Evolutionary conservation across 2,888 invertebrate species (phyloP).

Genomic region (Drosophila paranaensis): DNA sequence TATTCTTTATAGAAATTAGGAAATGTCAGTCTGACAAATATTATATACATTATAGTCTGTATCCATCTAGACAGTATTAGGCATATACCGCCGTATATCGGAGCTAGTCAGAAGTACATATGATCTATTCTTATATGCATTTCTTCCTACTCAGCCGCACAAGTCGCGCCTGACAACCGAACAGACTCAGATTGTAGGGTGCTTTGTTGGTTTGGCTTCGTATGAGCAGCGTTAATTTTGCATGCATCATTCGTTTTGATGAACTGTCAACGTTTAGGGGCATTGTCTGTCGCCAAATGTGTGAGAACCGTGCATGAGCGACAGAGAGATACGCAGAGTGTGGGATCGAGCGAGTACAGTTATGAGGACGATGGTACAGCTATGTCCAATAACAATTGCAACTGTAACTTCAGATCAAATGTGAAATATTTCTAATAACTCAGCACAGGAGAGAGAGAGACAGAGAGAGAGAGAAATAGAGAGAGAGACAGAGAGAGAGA

Average conservation of each 20-base stretch:
- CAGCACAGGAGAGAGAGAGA: constrained; percentile 7
- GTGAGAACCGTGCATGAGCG: constrained; percentile 50
- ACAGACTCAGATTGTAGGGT: constrained; percentile 32
- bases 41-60: background rate
- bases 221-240: constrained; percentile 66
- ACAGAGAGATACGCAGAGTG: constrained; percentile 4
- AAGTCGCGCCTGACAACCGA: background rate
- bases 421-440: constrained; percentile 73
- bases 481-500: background rate
- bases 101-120: background rate
- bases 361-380: constrained; percentile 39
- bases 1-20: too few species aligned
- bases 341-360: constrained; percentile 36
- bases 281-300: constrained; percentile 59
- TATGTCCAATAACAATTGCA: constrained; percentile 46
- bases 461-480: background rate
- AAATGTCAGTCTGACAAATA: too few species aligned
- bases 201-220: constrained; percentile 20
- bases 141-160: too few species aligned
- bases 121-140: background rate
- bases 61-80: background rate
- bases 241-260: constrained; percentile 83
- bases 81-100: background rate
- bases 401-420: constrained; percentile 54
- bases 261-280: constrained; percentile 80